Conservation (phyloP, 92 coral and sea anemone genomes). For the Zoanthus gigantus region DNA sequence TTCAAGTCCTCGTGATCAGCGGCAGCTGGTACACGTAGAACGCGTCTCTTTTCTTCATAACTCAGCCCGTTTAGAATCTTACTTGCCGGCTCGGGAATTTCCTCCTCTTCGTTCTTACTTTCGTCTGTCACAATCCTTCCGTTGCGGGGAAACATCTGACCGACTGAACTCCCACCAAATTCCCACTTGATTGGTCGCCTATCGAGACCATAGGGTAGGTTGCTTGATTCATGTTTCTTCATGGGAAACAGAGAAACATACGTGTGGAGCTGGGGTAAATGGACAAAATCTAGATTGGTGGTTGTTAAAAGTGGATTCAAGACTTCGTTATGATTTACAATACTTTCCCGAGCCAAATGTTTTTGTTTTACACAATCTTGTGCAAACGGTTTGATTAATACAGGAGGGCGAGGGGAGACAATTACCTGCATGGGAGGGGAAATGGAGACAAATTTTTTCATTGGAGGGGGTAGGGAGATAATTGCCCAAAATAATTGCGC, state of each 20-base stretch:
- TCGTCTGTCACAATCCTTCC: conserved; percentile 48
- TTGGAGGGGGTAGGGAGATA: too few relatives aligned
- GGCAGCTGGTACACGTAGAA: conserved; percentile 77
- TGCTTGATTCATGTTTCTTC: conserved; percentile 70
- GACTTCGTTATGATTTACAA: background rate
- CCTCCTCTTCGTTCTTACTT: conserved; percentile 56
- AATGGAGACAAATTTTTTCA: background rate
- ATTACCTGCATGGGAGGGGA: background rate
- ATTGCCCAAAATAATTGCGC: too few relatives aligned
- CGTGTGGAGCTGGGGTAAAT: conserved; percentile 81
- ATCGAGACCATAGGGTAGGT: conserved; percentile 41
- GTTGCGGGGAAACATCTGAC: conserved; percentile 54
- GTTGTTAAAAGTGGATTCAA: background rate
- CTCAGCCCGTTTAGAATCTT: conserved; percentile 68
- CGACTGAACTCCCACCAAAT: conserved; percentile 76
- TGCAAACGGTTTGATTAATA: background rate
- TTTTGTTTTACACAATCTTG: too few relatives aligned
- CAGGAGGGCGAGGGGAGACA: too few relatives aligned
- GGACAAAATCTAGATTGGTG: background rate
- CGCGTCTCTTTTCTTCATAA: conserved; percentile 76
- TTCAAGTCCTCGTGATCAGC: conserved; percentile 85
- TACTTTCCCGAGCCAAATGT: too few relatives aligned
- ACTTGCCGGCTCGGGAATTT: conserved; percentile 48
- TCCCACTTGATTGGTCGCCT: conserved; percentile 84
- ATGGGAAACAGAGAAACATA: conserved; percentile 86